A percentile compares a stretch with the other conserved stretches of the same genome.
Conservation (phyloP, 1,140 invertebrate genomes). For the Meloidogyne chitwoodi region DNA sequence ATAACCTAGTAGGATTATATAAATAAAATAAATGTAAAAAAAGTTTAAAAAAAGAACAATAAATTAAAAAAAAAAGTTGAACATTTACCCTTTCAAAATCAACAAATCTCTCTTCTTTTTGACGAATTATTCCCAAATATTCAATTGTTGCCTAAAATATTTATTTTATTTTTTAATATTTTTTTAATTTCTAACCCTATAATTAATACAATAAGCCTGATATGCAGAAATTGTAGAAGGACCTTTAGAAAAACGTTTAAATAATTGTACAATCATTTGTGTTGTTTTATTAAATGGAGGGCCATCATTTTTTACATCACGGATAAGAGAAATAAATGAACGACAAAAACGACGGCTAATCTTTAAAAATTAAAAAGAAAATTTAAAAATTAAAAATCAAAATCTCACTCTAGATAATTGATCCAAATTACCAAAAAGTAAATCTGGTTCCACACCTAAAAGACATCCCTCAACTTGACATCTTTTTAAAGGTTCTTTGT, state of each 20-base stretch:
- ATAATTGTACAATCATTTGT: constrained; percentile 66
- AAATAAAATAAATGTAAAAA: background rate
- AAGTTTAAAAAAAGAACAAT: background rate
- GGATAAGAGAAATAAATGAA: constrained; percentile 67
- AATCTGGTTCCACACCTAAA: constrained; percentile 70
- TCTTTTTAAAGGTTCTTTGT: constrained; percentile 72
- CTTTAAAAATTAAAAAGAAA: constrained; percentile 56
- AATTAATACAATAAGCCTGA: constrained; percentile 51
- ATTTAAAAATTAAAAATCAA: background rate
- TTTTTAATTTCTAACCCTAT: constrained; percentile 28
- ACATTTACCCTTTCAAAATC: constrained; percentile 50
- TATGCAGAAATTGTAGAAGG: constrained; percentile 58
- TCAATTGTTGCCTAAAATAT: constrained; percentile 51
- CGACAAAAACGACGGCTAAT: constrained; percentile 71
- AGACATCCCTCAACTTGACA: constrained; percentile 71
- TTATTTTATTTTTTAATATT: constrained; percentile 33
- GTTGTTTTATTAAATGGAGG: constrained; percentile 63
- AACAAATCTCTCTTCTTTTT: constrained; percentile 53
- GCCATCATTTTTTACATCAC: constrained; percentile 64
- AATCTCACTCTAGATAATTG: constrained; percentile 68
- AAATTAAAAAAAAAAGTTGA: too few relatives aligned
- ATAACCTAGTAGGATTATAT: too few relatives aligned
- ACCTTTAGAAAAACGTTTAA: constrained; percentile 63
- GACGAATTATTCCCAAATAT: constrained; percentile 50
- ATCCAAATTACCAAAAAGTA: constrained; percentile 71